Evolutionary conservation across 2,888 invertebrate species (phyloP).

Genomic region (Hypomecis atomaria): DNA sequence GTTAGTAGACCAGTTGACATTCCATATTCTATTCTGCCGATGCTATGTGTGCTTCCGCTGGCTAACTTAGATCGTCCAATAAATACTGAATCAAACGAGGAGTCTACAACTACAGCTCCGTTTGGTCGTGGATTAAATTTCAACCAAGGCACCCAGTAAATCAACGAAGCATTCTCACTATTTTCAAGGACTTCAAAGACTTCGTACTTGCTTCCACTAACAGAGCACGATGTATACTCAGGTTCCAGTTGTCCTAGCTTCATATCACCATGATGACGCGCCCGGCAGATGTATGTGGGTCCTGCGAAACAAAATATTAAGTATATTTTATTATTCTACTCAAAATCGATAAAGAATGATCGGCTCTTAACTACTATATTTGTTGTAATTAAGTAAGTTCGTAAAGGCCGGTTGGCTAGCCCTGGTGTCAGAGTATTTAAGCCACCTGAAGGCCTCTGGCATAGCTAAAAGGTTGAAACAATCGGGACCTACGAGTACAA

Average conservation of each 20-base stretch:
- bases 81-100: constrained; percentile 69
- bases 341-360: neutral
- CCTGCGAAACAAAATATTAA: constrained; percentile 57
- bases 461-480: no score
- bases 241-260: constrained; percentile 88
- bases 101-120: constrained; percentile 87
- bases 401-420: no score
- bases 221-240: constrained; percentile 86
- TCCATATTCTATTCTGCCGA: constrained; percentile 89
- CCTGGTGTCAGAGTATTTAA: no score
- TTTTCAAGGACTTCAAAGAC: constrained; percentile 91
- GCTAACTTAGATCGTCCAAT: constrained; percentile 68
- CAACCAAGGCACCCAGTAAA: constrained; percentile 91
- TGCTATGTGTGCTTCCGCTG: constrained; percentile 80
- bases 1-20: constrained; percentile 88
- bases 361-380: no score
- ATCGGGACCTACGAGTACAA: no score
- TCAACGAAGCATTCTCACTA: constrained; percentile 89
- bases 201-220: constrained; percentile 85
- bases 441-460: no score
- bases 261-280: constrained; percentile 88
- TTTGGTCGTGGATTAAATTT: constrained; percentile 87
- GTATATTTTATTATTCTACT: neutral
- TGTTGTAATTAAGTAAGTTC: no score
- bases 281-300: constrained; percentile 90